Base-by-base conservation (phyloP, 53 echinoderm and acorn worm species). In the Echinarachnius parma region DNA sequence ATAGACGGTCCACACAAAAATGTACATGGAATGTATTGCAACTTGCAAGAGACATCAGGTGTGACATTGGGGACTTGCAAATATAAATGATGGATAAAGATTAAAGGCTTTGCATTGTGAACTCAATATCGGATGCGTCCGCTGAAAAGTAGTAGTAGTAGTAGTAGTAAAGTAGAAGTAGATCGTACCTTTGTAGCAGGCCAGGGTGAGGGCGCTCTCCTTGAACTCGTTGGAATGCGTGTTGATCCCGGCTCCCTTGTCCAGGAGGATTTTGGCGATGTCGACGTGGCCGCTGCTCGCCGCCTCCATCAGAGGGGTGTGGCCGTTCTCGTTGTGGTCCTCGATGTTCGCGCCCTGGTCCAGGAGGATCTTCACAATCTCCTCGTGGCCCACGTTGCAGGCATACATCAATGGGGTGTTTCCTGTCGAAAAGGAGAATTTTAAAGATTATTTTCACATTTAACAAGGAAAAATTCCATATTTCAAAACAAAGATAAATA, bases 181-280 rank as follows among this genome's bases (percentile, higher is more conserved):
- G n/a, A n/a, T n/a, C n/a, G n/a, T 82, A 94, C 95, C 95, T 87
- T 95, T 95, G 52, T 95, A 95, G 64, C 95, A 95, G 22, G 96
- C 96, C 48, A 95, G 60, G 3, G 96, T 95, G 29, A 95, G 60
- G 7, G 90, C 96, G 53, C 96, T 95, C 61, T 95, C 96, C 59
- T 95, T 95, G 84, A 95, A 95, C 69, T 95, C 96, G 32, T 86
- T 89, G 34, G 96, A 95, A 45, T 95, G 96, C 16, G 90, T 89
- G 72, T 95, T 95, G 66, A 95, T 95, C 1, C 89, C 90, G 22
- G 96, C 96, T 0, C 96, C 96, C 33, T 85, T 79, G 29, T 90
- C 87, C 46, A 95, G 78, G 42, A 95, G 60, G 30, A 94, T 74
- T 55, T 84, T 80, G 50, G 90, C 86, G n/a, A 90, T 84, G 44